These are phyloP conservation scores for Copsychus sechellarum DNA, from an alignment of 2,113 vertebrate species.

Conservation along the genomic window DNA sequence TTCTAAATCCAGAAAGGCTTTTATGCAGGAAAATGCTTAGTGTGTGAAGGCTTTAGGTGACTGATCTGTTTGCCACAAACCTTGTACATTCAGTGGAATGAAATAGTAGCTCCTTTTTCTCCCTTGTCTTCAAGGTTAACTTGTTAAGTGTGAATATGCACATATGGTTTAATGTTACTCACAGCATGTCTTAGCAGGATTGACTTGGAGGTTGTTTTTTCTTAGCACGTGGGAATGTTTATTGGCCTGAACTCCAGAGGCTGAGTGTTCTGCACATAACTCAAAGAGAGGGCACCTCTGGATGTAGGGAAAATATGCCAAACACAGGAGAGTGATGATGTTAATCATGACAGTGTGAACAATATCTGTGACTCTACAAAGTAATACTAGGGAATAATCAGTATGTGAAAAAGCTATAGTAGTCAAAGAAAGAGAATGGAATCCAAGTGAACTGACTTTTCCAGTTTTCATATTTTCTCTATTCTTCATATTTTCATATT, in stretches of 20 bases:
- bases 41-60: not conserved
- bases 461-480: too few relatives aligned
- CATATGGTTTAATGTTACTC: not conserved
- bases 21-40: not conserved
- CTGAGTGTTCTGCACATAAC: accelerated
- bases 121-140: not conserved
- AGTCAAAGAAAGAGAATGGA: not conserved
- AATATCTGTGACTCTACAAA: not conserved
- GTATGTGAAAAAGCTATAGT: not conserved
- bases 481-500: too few relatives aligned
- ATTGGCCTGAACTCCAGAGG: not conserved
- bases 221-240: not conserved
- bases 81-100: not conserved
- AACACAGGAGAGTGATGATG: not conserved
- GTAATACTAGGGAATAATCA: not conserved
- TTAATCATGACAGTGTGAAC: not conserved
- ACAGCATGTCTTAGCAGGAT: not conserved
- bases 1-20: not conserved
- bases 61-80: not conserved
- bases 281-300: not conserved
- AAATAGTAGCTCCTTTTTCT: not conserved
- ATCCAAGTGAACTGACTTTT: not conserved
- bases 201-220: not conserved
- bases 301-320: not conserved
- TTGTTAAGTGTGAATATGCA: not conserved